Percentiles rank a stretch among this genome's conserved stretches.
Evolutionary conservation across 2,113 vertebrate genomes (phyloP).

Genomic region (Ochotona curzoniae): DNA sequence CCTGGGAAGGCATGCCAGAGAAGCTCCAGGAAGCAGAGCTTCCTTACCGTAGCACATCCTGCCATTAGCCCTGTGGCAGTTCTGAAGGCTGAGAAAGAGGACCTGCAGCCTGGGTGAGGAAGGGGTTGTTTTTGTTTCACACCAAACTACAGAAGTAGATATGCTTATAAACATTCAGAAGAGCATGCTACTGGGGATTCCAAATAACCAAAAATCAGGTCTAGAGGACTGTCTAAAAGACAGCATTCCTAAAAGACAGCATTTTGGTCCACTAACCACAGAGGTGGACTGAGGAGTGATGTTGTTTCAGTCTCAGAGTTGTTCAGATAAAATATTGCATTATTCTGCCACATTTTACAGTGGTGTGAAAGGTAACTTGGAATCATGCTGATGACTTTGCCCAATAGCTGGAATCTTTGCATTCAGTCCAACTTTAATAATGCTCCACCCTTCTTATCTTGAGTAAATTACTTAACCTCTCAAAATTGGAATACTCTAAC

Average conservation of each 20-base stretch:
- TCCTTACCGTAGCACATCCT: conserved; percentile 59
- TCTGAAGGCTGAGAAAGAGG: neutral
- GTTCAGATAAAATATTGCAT: neutral
- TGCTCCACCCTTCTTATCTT: neutral
- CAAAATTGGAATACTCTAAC: neutral
- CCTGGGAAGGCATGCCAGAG: conserved; percentile 48
- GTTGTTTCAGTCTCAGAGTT: neutral
- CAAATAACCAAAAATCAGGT: neutral
- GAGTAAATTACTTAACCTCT: neutral
- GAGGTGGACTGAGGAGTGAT: neutral
- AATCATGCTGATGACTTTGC: neutral
- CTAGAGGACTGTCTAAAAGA: neutral
- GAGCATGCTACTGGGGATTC: neutral
- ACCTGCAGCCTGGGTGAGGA: neutral
- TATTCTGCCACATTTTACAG: neutral
- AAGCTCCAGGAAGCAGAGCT: conserved; percentile 45
- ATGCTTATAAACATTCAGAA: neutral
- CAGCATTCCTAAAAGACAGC: neutral
- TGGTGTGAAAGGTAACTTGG: neutral
- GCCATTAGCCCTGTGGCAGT: neutral
- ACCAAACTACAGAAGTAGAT: neutral
- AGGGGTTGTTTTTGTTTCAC: neutral
- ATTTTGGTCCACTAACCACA: neutral
- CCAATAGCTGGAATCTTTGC: neutral
- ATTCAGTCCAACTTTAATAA: neutral